Evolutionary conservation across 2,113 vertebrate species (phyloP).

Genomic region (Synchiropus splendidus): DNA sequence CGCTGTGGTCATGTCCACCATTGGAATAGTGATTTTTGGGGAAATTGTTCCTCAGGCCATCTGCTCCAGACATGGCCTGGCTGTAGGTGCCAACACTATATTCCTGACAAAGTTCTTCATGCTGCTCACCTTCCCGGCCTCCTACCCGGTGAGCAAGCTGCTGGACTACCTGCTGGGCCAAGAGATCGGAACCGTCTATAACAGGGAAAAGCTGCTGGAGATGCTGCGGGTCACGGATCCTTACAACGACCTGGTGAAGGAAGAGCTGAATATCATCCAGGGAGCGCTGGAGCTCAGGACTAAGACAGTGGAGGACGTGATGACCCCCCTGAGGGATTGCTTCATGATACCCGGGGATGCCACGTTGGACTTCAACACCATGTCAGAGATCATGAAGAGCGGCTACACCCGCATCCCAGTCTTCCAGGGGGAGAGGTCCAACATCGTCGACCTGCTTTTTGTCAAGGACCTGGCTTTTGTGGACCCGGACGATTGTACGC

Average conservation of each 20-base stretch:
- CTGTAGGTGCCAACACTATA: constrained; percentile 97
- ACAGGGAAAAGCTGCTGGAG: constrained; percentile 95
- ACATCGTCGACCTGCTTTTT: constrained; percentile 94
- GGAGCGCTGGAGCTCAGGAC: constrained; percentile 94
- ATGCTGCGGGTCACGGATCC: constrained; percentile 98
- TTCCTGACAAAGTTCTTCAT: constrained; percentile 99
- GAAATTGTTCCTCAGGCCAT: constrained; percentile 98
- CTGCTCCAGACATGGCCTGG: constrained; percentile 94
- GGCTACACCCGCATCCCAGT: constrained; percentile 97
- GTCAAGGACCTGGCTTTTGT: constrained; percentile 98
- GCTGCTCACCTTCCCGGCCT: constrained; percentile 98
- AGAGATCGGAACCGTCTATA: constrained; percentile 98
- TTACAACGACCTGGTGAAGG: constrained; percentile 96
- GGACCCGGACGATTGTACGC: constrained; percentile 93
- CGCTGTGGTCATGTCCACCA: constrained; percentile 95
- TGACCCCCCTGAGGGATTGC: constrained; percentile 94
- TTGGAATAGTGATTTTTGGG: constrained; percentile 96
- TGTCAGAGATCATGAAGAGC: constrained; percentile 98
- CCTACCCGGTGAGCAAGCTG: constrained; percentile 96
- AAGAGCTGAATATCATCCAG: constrained; percentile 98
- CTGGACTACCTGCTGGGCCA: constrained; percentile 95
- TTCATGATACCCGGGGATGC: constrained; percentile 94
- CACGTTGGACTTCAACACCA: constrained; percentile 90
- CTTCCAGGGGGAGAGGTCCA: constrained; percentile 89
- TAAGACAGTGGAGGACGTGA: constrained; percentile 97